A percentile compares a stretch with the other conserved stretches of the same genome.
phyloP scores from a whole-genome alignment of 2,888 invertebrate species.

The Lasioglossum oenotherae region DNA sequence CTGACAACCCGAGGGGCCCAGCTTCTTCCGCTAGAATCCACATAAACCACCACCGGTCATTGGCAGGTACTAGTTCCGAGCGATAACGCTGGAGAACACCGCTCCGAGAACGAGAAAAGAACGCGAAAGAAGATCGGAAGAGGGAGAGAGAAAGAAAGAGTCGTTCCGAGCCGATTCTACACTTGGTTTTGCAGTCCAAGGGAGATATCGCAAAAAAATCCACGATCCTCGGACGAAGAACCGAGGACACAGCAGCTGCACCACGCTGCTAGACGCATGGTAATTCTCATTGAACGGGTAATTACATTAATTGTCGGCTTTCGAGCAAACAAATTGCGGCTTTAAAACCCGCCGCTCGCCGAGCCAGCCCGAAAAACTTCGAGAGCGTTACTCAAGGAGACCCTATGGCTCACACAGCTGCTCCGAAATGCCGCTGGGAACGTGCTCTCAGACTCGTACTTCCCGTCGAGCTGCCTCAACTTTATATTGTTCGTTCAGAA shows the following conservation, averaged over 20 bases:
- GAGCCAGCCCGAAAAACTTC: conserved; percentile 17
- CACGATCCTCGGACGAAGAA: conserved; percentile 53
- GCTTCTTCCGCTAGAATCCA: conserved; percentile 11
- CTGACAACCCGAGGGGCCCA: conserved; percentile 7
- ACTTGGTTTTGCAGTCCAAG: conserved; percentile 55
- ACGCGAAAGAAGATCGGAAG: neutral
- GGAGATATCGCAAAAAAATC: conserved; percentile 62
- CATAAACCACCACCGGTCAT: conserved; percentile 6
- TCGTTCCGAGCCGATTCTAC: neutral
- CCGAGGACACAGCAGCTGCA: conserved; percentile 34
- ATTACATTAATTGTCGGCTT: conserved; percentile 77
- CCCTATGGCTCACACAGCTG: neutral
- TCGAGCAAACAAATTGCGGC: conserved; percentile 71
- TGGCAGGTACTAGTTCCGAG: conserved; percentile 58
- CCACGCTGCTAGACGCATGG: conserved; percentile 56
- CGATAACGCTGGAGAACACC: conserved; percentile 18
- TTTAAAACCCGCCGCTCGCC: conserved; percentile 51
- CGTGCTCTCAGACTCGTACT: neutral
- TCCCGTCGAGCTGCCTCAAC: neutral
- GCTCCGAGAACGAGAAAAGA: neutral
- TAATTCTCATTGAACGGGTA: conserved; percentile 72
- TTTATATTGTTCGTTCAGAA: neutral
- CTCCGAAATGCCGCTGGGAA: neutral
- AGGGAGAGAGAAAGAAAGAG: neutral
- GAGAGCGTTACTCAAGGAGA: neutral